Base-by-base conservation (phyloP, 2,113 vertebrate species). In the Oophaga pumilio region DNA sequence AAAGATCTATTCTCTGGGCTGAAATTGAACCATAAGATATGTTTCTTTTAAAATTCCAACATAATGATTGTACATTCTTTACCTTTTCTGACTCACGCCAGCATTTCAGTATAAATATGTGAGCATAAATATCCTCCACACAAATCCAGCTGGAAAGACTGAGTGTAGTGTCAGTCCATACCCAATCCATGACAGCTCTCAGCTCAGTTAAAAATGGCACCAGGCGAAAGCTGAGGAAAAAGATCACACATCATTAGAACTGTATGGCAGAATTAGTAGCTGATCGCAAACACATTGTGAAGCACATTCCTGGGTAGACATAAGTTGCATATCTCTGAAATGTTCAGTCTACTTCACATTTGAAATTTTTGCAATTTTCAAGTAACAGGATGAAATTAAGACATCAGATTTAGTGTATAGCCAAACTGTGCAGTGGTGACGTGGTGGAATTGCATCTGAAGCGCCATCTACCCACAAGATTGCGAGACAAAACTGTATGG, bases 81-180 rank as follows among this genome's bases (percentile, higher is more conserved):
- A 98, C 97, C 96, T 98, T 98, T 92, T 99, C 97, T 0, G 98
- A 99, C 90, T 99, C 98, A 88, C 98, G 94, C 98, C 98, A 99
- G 11, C 98, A 99, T 90, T 99, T 99, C 69, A 99, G 95, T 89
- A 99, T 97, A 91, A 99, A 99, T 92, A 99, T 99, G 92, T 99
- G 97, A 57, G 98, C 97, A 26, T 99, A 99, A 93, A 99, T 99
- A 92, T 99, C 98, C 92, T 99, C 98, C 89, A 99, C 97, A 77
- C 98, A 99, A 92, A 99, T 99, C 98, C 98, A 99, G 93, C 98
- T 99, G 93, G 98, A 99, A 91, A 99, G 95, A 89, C 97, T 99
- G 92, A 99, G 94, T 0, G 98, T 98, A 5, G 98, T 99, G 88
- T 99, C 98, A 6, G 98, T 99, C 98, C 98, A 99, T 85, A 99